A percentile compares a stretch with the other conserved stretches of the same genome.
Conservation (phyloP, 2,113 vertebrate species). For the Crotophaga sulcirostris region DNA sequence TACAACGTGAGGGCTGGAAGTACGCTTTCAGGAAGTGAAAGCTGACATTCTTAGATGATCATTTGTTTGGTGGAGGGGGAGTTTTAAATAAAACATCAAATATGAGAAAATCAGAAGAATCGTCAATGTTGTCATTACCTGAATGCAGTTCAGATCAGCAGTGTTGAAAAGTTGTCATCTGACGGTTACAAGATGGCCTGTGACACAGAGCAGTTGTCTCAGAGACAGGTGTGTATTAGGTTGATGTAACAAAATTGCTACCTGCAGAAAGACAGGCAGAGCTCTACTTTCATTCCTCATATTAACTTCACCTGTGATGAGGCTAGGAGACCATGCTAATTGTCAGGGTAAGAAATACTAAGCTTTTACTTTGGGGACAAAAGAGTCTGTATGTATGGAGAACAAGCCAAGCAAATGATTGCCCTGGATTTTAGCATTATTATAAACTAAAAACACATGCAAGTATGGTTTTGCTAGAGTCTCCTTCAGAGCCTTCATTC, state of each 20-base stretch:
- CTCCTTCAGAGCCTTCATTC: neutral
- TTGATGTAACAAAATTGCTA: conserved; percentile 31
- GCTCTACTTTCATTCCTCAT: neutral
- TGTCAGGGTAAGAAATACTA: neutral
- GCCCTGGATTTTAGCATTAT: neutral
- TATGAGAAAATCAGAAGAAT: conserved; percentile 11
- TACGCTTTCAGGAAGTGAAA: neutral
- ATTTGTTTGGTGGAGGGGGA: neutral
- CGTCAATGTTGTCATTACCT: neutral
- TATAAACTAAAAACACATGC: neutral
- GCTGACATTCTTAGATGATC: neutral
- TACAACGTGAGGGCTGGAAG: neutral
- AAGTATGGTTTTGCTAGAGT: neutral
- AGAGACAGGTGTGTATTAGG: conserved; percentile 38
- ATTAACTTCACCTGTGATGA: neutral
- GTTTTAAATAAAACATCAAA: conserved; percentile 44
- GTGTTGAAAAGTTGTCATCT: conserved; percentile 26
- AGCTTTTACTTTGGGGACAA: neutral
- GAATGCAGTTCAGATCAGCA: neutral
- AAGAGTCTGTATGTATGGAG: neutral
- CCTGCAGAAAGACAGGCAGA: conserved; percentile 10
- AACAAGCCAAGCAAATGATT: neutral
- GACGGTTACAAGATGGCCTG: neutral
- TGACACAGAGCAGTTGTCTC: conserved; percentile 19
- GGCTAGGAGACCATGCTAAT: neutral